phyloP scores from a whole-genome alignment of 2,888 invertebrate genomes.

The Eristalis arbustorum region DNA sequence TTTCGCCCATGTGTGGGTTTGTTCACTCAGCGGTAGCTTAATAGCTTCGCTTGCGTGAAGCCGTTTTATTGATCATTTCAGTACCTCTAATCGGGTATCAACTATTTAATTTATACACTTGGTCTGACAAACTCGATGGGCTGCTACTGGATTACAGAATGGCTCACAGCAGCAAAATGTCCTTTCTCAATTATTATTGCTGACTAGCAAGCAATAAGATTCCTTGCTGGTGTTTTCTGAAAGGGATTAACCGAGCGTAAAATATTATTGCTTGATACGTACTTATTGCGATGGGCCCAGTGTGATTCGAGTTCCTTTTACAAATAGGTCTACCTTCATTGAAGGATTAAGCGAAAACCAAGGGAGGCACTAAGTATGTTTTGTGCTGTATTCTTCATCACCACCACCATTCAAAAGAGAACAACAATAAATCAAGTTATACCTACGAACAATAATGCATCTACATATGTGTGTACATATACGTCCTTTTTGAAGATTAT shows the following conservation, averaged over 20 bases:
- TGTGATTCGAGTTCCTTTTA: conserved; percentile 63
- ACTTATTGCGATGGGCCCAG: conserved; percentile 69
- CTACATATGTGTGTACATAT: conserved; percentile 23
- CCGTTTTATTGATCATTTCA: conserved; percentile 71
- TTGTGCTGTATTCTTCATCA: conserved; percentile 57
- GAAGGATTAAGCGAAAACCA: conserved; percentile 66
- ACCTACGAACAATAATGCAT: conserved; percentile 41
- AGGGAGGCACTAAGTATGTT: conserved; percentile 64
- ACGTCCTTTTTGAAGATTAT: conserved; percentile 67
- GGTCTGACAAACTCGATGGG: conserved; percentile 78
- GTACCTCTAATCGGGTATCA: conserved; percentile 72
- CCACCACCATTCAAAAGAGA: conserved; percentile 55
- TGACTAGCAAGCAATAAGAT: conserved; percentile 70
- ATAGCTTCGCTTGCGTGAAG: conserved; percentile 66
- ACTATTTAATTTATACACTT: conserved; percentile 78
- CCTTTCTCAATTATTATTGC: conserved; percentile 72
- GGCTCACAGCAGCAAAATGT: conserved; percentile 70
- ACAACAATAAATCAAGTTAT: conserved; percentile 70
- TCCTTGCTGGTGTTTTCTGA: conserved; percentile 71
- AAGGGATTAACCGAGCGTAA: conserved; percentile 78
- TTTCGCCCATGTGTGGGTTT: conserved; percentile 60
- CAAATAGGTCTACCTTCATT: conserved; percentile 68
- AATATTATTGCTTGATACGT: conserved; percentile 75
- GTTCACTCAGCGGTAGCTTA: conserved; percentile 64
- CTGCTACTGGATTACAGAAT: conserved; percentile 75